phyloP scores from a whole-genome alignment of 2,888 invertebrate species.

The Eupithecia inturbata region DNA sequence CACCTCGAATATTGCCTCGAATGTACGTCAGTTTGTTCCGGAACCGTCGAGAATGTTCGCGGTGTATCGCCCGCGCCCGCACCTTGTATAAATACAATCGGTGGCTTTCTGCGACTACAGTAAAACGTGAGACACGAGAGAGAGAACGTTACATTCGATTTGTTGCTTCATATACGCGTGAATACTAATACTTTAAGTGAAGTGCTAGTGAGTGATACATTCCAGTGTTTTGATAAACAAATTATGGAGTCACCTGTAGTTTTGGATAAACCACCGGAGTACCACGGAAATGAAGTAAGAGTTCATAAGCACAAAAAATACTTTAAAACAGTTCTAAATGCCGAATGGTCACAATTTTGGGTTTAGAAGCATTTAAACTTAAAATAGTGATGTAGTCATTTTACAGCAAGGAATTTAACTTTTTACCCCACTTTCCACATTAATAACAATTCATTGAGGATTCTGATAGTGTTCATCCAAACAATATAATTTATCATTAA shows the following conservation, averaged over 20 bases:
- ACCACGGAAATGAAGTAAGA: conserved; percentile 84
- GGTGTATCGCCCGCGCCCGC: conserved; percentile 62
- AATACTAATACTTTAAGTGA: conserved; percentile 55
- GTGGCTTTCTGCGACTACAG: conserved; percentile 60
- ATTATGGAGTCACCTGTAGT: conserved; percentile 86
- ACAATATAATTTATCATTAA: not conserved
- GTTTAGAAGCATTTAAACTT: not conserved
- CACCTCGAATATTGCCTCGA: conserved; percentile 19
- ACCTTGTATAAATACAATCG: conserved; percentile 70
- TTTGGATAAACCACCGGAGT: conserved; percentile 85
- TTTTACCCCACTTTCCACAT: not conserved
- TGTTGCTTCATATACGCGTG: conserved; percentile 51
- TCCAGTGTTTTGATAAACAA: conserved; percentile 66
- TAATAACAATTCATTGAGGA: not conserved
- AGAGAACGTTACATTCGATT: conserved; percentile 55
- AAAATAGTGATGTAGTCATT: not conserved
- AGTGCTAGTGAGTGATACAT: conserved; percentile 71
- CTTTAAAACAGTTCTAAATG: not conserved
- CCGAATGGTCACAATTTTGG: not conserved
- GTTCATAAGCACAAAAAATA: conserved; percentile 16
- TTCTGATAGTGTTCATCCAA: not conserved
- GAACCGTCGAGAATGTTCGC: conserved; percentile 59
- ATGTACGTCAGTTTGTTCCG: conserved; percentile 46
- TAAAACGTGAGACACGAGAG: conserved; percentile 65
- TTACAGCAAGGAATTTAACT: not conserved